Base-by-base conservation (phyloP, 2,888 invertebrate species). In the Tridacna gigas region DNA sequence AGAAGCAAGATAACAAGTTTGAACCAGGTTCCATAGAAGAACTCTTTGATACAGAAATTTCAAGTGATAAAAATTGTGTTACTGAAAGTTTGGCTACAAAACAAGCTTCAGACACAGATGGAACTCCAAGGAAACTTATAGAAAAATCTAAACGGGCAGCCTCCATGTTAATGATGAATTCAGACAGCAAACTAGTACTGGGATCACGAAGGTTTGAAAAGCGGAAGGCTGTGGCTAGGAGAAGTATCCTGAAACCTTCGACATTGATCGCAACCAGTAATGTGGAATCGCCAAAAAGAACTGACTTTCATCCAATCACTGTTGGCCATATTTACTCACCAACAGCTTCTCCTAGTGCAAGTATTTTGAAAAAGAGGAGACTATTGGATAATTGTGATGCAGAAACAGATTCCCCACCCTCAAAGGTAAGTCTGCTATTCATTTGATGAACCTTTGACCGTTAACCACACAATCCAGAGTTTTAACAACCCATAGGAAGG, bases 271-370 rank as follows among this genome's bases (percentile, higher is more conserved):
- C 51, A 26, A 26, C 67, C 26, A 69, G 74, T 26, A 76, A 77
- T 13, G 74, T 79, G 11, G 28, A 25, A 4, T 88, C 89, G 0
- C 88, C 89, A 13, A 79, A 79, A 67, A 60, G 80, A n/a, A 69
- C 25, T 18, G 79, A 77, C 22, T 90, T 90, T 63, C 88, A 89
- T 77, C 91, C 91, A 37, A 91, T 90, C 74, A 86, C 77, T 74
- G 82, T 90, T 56, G 80, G 88, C 11, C 84, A 86, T 28, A 79
- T 92, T n/a, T 90, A 89, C 71, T 93, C 94, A 0, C 93, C 93
- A 0, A 89, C 91, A 20, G 93, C 93, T 13, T 94, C 94, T 0
- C 94, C 94, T 0, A 93, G 92, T 86, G 92, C 93, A 11, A 92
- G 94, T 20, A 94, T 94, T 45, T 86, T 94, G 75, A 92, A 93